Conservation (phyloP, 2,113 vertebrate species). For the Spea multiplicata region DNA sequence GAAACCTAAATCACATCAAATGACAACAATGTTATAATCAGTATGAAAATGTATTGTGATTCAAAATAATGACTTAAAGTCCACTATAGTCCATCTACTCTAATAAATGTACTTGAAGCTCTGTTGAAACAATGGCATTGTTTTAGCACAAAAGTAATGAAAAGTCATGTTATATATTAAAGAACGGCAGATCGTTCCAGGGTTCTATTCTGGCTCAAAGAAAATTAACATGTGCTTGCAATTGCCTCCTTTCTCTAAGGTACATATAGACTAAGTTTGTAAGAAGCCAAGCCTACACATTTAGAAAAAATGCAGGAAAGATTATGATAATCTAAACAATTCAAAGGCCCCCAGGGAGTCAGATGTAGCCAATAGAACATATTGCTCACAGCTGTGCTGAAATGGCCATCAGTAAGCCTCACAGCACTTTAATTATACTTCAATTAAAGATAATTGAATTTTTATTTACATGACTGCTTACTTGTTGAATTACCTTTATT, state of each 20-base stretch:
- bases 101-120: no score
- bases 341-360: conserved; percentile 49
- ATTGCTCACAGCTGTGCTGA: conserved; percentile 61
- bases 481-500: conserved; percentile 45
- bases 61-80: no score
- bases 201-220: background rate
- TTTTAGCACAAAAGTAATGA: no score
- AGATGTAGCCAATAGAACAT: conserved; percentile 51
- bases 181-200: background rate
- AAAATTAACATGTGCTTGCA: background rate
- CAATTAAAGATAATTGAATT: conserved; percentile 61
- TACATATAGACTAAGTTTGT: background rate
- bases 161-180: no score
- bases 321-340: conserved; percentile 50
- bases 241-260: background rate
- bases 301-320: background rate
- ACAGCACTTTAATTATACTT: conserved; percentile 59
- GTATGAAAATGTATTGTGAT: no score
- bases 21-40: no score
- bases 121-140: no score
- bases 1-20: no score
- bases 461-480: conserved; percentile 53
- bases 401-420: conserved; percentile 58
- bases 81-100: no score
- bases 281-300: background rate